These are phyloP conservation scores for Lasioglossum morio DNA, from an alignment of 2,888 invertebrate genomes.

Conservation along the genomic window DNA sequence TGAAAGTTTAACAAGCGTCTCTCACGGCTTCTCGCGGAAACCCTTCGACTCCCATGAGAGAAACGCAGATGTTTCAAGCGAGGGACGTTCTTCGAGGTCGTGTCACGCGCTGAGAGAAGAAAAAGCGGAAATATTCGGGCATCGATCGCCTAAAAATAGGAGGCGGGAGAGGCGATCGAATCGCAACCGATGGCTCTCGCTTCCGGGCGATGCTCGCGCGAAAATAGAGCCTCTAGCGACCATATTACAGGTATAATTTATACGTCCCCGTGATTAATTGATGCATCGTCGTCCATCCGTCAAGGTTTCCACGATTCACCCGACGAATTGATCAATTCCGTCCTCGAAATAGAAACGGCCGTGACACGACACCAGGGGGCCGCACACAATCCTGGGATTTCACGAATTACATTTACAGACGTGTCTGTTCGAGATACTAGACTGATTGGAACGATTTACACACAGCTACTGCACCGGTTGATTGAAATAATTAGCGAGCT, in stretches of 20 bases:
- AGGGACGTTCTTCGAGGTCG: neutral
- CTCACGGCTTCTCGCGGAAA: neutral
- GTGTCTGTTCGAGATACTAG: neutral
- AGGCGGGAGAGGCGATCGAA: neutral
- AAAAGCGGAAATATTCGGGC: neutral
- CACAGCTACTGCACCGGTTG: neutral
- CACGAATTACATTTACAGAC: neutral
- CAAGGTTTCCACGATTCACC: constrained; percentile 28
- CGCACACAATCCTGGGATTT: neutral
- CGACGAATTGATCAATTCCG: constrained; percentile 34
- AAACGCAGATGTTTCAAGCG: neutral
- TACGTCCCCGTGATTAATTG: constrained; percentile 44
- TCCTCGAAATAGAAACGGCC: constrained; percentile 19
- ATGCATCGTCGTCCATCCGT: constrained; percentile 41
- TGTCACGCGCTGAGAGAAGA: neutral
- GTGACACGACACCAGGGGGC: neutral
- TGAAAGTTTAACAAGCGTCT: constrained; percentile 21
- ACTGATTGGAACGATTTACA: neutral
- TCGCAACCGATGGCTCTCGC: neutral
- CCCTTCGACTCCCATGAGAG: neutral
- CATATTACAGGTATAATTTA: constrained; percentile 46
- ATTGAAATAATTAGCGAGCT: neutral
- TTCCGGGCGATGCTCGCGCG: neutral
- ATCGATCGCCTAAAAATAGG: neutral
- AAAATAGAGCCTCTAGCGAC: neutral